Evolutionary conservation across 2,888 invertebrate genomes (phyloP), one percentile per base, ranked within the genome.

Genomic region (Drosophila histrio): DNA sequence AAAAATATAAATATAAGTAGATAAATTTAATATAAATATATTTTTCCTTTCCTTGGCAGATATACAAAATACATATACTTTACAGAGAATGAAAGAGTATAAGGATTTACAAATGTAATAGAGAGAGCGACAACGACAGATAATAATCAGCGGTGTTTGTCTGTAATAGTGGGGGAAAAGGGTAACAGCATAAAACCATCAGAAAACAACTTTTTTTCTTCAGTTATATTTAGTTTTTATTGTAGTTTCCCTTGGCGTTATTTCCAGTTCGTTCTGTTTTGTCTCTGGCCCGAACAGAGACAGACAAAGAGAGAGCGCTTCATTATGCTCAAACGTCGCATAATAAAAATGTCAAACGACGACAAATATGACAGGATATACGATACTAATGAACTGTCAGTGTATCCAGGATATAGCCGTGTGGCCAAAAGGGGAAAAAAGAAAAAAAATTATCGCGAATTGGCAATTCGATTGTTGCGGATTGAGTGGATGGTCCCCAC

Each of bases 361-460:
- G 72, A 83, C 76, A 82, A 84, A 88, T 84, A 70, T 84, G 75
- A 73, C 70, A 80, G 81, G 75, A 88, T 84, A 69, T 64, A 58
- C 74, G 57, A 41, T 63, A 72, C 85, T 84, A 88, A 84, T 87
- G 89, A 88, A 87, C 89, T 85, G 79, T 58, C 85, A 70, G 22
- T 19, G 54, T 8, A 26, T 22, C 32, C 67, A 59, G 73, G 73
- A 77, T 72, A 50, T 58, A 36, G 13, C 24, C 15, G 36, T 38
- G 43, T 52, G 26, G 49, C 19, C n/a, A 26, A 19, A 13, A 59
- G 22, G 13, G n/a, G 22, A 32, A 30, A 19, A n/a, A 26, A 28
- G 2, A 2, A 44, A 24, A 19, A 32, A 34, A 57, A 60, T 21
- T 38, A 41, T 36, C 32, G 59, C 58, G 15, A 44, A 74, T 74